These are phyloP conservation scores for Sceliomorpha sp. DNA, from an alignment of 2,888 invertebrate species.

Conservation along the genomic window DNA sequence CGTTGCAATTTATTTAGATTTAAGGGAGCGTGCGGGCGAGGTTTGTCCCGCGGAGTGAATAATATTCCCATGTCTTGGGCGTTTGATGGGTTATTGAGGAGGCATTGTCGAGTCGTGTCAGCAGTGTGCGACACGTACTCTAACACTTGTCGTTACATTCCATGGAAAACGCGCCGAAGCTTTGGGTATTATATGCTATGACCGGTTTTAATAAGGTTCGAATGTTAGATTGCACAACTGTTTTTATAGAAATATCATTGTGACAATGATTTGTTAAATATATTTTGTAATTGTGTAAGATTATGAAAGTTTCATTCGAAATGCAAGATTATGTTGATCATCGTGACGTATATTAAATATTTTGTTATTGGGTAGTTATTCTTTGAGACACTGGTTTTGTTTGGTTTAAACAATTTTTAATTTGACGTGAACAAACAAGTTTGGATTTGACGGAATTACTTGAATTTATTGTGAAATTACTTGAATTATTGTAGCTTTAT, in stretches of 20 bases:
- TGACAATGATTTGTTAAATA: slow-evolving; percentile 1
- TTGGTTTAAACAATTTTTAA: no score
- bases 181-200: neutral
- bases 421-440: no score
- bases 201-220: slow-evolving; percentile 1
- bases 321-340: no score
- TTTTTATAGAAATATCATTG: slow-evolving; percentile 2
- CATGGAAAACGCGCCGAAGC: slow-evolving; percentile 5
- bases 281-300: slow-evolving; percentile 2
- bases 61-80: slow-evolving; percentile 57
- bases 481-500: no score
- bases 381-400: no score
- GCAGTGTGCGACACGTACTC: slow-evolving; percentile 28
- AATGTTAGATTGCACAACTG: slow-evolving; percentile 13
- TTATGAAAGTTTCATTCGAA: no score
- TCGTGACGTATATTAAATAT: no score
- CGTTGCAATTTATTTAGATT: slow-evolving; percentile 69
- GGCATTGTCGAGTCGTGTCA: slow-evolving; percentile 35
- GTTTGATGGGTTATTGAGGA: slow-evolving; percentile 47
- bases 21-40: slow-evolving; percentile 58
- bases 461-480: no score
- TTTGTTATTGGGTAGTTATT: no score
- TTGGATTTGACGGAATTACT: no score
- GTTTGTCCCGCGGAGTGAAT: slow-evolving; percentile 46
- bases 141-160: slow-evolving; percentile 2